Conservation (phyloP, 2,113 vertebrate species). For the Talpa occidentalis region DNA sequence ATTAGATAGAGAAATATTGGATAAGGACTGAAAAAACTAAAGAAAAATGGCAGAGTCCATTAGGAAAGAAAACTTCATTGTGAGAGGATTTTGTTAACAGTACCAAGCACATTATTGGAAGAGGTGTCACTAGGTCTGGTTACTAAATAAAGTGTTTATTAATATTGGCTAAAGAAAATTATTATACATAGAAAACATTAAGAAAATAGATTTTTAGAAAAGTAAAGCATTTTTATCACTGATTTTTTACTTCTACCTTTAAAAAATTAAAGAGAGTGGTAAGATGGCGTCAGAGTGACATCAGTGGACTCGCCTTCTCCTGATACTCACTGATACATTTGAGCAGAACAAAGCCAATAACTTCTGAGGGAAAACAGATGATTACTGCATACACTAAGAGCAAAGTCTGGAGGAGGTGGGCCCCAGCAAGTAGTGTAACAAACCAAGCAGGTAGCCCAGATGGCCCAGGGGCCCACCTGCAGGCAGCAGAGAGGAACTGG, state of each 20-base stretch:
- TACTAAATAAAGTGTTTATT: constrained; percentile 17
- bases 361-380: no score
- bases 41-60: neutral
- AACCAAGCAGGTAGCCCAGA: no score
- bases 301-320: no score
- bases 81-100: neutral
- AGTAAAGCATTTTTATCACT: neutral
- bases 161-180: neutral
- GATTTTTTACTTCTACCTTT: neutral
- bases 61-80: neutral
- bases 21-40: neutral
- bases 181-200: neutral
- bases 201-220: neutral
- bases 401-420: no score
- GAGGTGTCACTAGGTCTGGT: neutral
- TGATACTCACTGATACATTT: no score
- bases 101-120: neutral
- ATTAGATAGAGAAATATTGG: constrained; percentile 14
- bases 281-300: no score
- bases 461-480: no score
- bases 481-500: no score
- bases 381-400: no score
- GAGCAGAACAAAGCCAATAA: no score
- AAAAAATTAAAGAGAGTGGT: neutral
- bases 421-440: no score